A percentile compares a stretch with the other conserved stretches of the same genome.
These are phyloP conservation scores for Xestobium rufovillosum DNA, from an alignment of 2,888 invertebrate genomes.

Conservation along the genomic window DNA sequence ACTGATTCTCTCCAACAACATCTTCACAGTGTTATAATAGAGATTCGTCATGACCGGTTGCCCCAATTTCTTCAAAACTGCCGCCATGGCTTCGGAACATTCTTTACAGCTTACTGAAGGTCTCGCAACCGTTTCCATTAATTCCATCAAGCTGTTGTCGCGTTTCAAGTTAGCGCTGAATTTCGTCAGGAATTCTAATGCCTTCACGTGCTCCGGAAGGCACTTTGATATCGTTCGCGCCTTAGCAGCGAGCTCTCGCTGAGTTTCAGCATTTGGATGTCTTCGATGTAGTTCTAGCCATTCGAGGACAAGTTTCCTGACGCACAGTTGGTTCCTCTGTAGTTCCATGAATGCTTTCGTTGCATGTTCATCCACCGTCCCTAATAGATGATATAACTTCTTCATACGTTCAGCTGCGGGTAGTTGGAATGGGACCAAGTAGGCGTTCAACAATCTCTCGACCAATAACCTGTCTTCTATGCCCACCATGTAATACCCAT, in stretches of 20 bases:
- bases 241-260: constrained; percentile 65
- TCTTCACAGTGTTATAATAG: constrained; percentile 93
- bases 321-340: constrained; percentile 82
- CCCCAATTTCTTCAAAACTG: constrained; percentile 85
- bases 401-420: constrained; percentile 86
- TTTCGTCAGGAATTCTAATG: constrained; percentile 77
- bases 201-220: constrained; percentile 87
- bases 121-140: constrained; percentile 81
- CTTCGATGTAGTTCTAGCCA: constrained; percentile 79
- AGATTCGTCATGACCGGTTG: constrained; percentile 92
- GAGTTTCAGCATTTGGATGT: constrained; percentile 58
- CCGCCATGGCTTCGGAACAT: constrained; percentile 84
- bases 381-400: constrained; percentile 76
- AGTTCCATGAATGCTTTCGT: constrained; percentile 89
- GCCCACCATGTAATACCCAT: constrained; percentile 67
- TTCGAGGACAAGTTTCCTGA: constrained; percentile 76
- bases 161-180: constrained; percentile 73
- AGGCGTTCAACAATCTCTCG: constrained; percentile 87
- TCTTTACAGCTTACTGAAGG: constrained; percentile 90
- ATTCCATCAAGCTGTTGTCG: constrained; percentile 61
- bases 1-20: constrained; percentile 87
- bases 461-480: constrained; percentile 90
- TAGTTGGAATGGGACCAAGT: constrained; percentile 88
- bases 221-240: constrained; percentile 63
- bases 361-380: constrained; percentile 91